A percentile compares a stretch with the other conserved stretches of the same genome.
These are phyloP conservation scores for Artibeus lituratus DNA, from an alignment of 2,797 vertebrate genomes.

Conservation along the genomic window DNA sequence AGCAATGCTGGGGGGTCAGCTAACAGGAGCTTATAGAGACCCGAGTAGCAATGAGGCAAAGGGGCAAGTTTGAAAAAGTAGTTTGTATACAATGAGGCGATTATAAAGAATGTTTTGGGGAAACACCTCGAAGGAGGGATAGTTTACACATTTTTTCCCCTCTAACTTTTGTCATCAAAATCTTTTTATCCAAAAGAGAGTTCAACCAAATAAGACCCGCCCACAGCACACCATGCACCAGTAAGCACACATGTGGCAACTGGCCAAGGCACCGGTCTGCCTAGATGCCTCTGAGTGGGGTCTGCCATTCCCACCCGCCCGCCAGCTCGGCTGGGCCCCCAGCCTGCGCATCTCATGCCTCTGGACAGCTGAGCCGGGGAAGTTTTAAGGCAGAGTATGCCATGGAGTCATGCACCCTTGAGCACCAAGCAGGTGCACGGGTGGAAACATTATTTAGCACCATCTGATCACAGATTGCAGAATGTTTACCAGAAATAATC, in stretches of 20 bases:
- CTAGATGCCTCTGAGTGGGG: neutral
- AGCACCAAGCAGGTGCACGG: neutral
- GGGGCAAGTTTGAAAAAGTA: neutral
- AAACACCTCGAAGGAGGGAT: neutral
- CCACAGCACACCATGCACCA: neutral
- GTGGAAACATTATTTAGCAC: neutral
- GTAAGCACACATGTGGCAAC: rapidly evolving
- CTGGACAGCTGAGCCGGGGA: neutral
- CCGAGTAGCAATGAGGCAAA: neutral
- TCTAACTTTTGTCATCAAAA: neutral
- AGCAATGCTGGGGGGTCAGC: neutral
- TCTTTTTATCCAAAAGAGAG: neutral
- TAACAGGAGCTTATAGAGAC: neutral
- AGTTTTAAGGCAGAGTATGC: neutral
- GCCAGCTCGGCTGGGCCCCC: rapidly evolving
- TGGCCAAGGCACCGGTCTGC: rapidly evolving
- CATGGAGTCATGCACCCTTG: neutral
- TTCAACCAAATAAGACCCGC: neutral
- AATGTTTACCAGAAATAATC: neutral
- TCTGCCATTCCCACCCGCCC: rapidly evolving
- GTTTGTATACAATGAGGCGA: neutral
- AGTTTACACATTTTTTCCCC: neutral
- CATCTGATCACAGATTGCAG: neutral
- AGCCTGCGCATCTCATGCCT: neutral
- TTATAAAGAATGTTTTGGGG: neutral